Percentiles rank a stretch among this genome's conserved stretches.
Conservation (phyloP, 2,888 invertebrate species). For the Prosapia bicincta region DNA sequence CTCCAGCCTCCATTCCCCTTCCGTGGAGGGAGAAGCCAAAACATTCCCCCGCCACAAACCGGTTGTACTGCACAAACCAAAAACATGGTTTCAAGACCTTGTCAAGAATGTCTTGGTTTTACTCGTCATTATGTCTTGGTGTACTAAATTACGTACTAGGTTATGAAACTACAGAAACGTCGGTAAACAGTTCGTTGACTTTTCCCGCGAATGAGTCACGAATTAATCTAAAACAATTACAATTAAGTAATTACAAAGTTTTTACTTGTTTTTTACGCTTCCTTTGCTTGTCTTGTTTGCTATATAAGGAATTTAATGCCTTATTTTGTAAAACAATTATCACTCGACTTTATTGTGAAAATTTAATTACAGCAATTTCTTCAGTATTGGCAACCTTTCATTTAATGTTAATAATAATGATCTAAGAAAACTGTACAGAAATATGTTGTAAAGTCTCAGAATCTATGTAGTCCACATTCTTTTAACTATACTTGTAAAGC, state of each 20-base stretch:
- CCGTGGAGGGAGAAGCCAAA: not conserved
- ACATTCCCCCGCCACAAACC: not conserved
- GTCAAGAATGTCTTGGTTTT: not conserved
- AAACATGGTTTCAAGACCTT: not conserved
- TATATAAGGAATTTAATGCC: too few species aligned
- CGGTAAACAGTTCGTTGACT: not conserved
- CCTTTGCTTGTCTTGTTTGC: too few species aligned
- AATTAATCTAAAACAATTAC: not conserved
- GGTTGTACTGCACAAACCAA: not conserved
- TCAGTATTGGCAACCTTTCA: too few species aligned
- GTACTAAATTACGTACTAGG: not conserved
- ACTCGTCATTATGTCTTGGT: not conserved
- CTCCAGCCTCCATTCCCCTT: not conserved
- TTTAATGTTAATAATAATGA: too few species aligned
- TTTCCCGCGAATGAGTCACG: not conserved
- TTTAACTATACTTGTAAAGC: too few species aligned
- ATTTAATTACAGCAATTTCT: too few species aligned
- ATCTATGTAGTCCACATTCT: too few species aligned
- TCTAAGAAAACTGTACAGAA: too few species aligned
- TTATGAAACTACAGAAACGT: not conserved
- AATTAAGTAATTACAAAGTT: not conserved
- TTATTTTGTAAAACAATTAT: too few species aligned
- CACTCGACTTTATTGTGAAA: too few species aligned
- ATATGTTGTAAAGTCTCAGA: too few species aligned
- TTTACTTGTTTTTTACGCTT: too few species aligned